A percentile compares a stretch with the other conserved stretches of the same genome.
Evolutionary conservation across 2,113 vertebrate species (phyloP).

Genomic region (Rhinolophus sinicus): DNA sequence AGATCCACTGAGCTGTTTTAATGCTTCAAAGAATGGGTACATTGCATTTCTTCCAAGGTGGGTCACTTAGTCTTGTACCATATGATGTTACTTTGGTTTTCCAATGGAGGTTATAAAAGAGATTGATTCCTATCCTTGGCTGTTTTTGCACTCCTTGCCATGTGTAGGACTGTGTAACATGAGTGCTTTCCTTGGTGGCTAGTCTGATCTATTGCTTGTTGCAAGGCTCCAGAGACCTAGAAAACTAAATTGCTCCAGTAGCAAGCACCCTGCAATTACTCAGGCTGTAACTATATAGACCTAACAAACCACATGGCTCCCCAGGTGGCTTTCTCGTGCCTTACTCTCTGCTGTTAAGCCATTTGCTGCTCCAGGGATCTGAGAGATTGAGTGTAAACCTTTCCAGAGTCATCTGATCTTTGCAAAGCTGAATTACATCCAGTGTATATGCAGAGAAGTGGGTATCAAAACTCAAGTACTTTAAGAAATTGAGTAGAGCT

Average conservation of each 20-base stretch:
- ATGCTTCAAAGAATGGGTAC: conserved; percentile 57
- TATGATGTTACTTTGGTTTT: conserved; percentile 63
- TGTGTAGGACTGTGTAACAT: background rate
- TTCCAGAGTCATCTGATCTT: background rate
- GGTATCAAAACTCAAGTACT: background rate
- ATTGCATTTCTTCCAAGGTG: conserved; percentile 57
- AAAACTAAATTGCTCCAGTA: conserved; percentile 41
- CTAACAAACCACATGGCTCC: conserved; percentile 55
- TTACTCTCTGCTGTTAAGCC: background rate
- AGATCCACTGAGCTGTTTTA: conserved; percentile 36
- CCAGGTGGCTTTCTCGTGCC: conserved; percentile 22
- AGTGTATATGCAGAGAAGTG: background rate
- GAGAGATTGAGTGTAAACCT: background rate
- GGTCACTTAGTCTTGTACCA: conserved; percentile 49
- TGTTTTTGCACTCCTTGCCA: conserved; percentile 36
- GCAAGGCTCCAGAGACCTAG: conserved; percentile 53
- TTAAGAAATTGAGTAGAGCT: background rate
- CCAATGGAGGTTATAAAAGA: conserved; percentile 55
- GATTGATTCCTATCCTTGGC: conserved; percentile 52
- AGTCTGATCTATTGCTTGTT: conserved; percentile 66
- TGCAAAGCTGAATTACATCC: background rate
- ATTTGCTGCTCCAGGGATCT: background rate
- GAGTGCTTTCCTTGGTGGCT: conserved; percentile 39
- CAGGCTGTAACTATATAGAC: conserved; percentile 61
- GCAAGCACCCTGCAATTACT: conserved; percentile 66